Conservation (phyloP, 2,113 vertebrate species). For the Tragelaphus imberbis region DNA sequence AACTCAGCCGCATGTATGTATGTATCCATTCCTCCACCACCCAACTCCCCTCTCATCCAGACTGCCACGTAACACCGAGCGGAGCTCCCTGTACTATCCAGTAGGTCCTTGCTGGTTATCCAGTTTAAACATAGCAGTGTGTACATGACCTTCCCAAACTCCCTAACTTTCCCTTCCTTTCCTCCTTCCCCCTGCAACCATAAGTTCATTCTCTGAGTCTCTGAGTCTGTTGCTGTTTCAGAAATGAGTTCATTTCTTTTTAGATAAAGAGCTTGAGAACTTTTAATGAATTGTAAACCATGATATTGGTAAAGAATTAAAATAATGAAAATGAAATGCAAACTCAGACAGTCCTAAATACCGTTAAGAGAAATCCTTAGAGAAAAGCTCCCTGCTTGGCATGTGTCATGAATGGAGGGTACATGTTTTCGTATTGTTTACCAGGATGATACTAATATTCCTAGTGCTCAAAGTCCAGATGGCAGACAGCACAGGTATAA, state of each 20-base stretch:
- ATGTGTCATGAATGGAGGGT: not conserved
- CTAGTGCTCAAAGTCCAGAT: not conserved
- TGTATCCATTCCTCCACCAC: not conserved
- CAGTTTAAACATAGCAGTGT: not conserved
- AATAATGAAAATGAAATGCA: not conserved
- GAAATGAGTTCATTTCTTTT: not conserved
- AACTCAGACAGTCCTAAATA: not conserved
- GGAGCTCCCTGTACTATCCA: not conserved
- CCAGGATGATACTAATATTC: not conserved
- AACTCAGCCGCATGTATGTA: not conserved
- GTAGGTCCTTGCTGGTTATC: not conserved
- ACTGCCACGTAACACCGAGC: accelerated
- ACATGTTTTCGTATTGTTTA: not conserved
- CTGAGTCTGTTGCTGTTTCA: not conserved
- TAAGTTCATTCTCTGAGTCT: not conserved
- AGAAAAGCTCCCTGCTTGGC: not conserved
- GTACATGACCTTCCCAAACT: not conserved
- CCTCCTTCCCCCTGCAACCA: not conserved
- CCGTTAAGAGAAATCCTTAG: not conserved
- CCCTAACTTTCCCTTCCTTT: not conserved
- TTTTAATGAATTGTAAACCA: not conserved
- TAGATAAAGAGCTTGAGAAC: not conserved
- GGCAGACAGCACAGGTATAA: accelerated
- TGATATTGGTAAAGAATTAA: not conserved
- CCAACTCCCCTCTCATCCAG: not conserved